phyloP scores from a whole-genome alignment of 2,888 invertebrate species.

The Anoplius nigerrimus region DNA sequence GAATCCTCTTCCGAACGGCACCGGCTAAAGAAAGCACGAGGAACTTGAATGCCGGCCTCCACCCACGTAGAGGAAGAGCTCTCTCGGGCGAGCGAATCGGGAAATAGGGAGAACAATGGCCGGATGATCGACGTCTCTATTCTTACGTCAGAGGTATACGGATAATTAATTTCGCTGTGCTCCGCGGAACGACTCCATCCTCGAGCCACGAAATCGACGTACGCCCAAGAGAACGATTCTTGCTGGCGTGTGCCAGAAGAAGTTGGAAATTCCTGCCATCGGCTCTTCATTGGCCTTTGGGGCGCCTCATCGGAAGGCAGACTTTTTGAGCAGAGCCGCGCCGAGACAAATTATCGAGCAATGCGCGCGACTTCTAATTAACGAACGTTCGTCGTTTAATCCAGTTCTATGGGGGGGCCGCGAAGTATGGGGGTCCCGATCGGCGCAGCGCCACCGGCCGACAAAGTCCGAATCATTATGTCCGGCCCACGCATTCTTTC shows the following conservation, averaged over 20 bases:
- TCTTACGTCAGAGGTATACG: too few species aligned
- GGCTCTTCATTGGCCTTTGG: too few species aligned
- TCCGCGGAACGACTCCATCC: too few species aligned
- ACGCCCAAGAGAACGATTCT: too few species aligned
- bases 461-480: conserved; percentile 72
- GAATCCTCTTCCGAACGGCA: too few species aligned
- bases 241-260: too few species aligned
- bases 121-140: conserved; percentile 20
- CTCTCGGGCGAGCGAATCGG: conserved; percentile 21
- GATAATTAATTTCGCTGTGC: too few species aligned
- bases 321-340: conserved; percentile 1
- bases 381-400: conserved; percentile 34
- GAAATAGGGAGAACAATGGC: conserved; percentile 45
- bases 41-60: conserved; percentile 33
- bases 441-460: conserved; percentile 56
- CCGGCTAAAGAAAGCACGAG: conserved; percentile 5
- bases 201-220: too few species aligned
- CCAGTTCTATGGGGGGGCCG: conserved; percentile 43
- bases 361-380: conserved; percentile 13
- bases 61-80: conserved; percentile 35
- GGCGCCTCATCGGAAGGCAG: too few species aligned
- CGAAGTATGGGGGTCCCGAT: conserved; percentile 34
- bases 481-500: conserved; percentile 70
- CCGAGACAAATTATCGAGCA: conserved; percentile 7
- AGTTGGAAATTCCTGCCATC: too few species aligned